Evolutionary conservation across 2,113 vertebrate species (phyloP).

Genomic region (Cochlearius cochlearius): DNA sequence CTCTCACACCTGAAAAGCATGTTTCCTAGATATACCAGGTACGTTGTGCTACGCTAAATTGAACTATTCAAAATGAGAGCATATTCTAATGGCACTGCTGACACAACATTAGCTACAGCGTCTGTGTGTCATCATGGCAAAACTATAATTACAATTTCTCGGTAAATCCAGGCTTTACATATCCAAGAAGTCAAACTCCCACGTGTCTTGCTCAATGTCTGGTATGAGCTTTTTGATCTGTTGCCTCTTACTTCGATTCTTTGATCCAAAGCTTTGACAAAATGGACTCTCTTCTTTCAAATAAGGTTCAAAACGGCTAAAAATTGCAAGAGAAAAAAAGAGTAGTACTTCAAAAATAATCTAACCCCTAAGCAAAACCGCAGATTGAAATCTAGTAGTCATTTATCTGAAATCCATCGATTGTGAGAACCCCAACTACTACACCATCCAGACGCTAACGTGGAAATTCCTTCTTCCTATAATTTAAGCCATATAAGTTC

Average conservation of each 20-base stretch:
- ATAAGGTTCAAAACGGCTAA: conserved; percentile 4
- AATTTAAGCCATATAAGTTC: neutral
- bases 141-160: conserved; percentile 62
- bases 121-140: conserved; percentile 44
- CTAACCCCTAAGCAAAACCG: neutral
- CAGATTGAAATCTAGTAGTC: neutral
- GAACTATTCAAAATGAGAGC: conserved; percentile 28
- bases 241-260: conserved; percentile 15
- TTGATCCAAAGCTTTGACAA: conserved; percentile 53
- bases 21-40: conserved; percentile 16
- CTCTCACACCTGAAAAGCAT: conserved; percentile 14
- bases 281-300: conserved; percentile 13
- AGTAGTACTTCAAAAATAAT: conserved; percentile 25
- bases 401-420: neutral
- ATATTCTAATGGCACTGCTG: conserved; percentile 36
- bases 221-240: conserved; percentile 41
- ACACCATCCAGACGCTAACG: neutral
- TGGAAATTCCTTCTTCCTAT: neutral
- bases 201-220: conserved; percentile 37
- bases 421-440: neutral
- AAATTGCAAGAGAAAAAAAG: neutral
- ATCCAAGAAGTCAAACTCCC: conserved; percentile 45
- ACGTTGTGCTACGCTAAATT: neutral
- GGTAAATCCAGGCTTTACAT: conserved; percentile 25
- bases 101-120: conserved; percentile 23